Evolutionary conservation across 2,888 invertebrate species (phyloP), one percentile per base, ranked within the genome.

Genomic region (Arctia plantaginis): DNA sequence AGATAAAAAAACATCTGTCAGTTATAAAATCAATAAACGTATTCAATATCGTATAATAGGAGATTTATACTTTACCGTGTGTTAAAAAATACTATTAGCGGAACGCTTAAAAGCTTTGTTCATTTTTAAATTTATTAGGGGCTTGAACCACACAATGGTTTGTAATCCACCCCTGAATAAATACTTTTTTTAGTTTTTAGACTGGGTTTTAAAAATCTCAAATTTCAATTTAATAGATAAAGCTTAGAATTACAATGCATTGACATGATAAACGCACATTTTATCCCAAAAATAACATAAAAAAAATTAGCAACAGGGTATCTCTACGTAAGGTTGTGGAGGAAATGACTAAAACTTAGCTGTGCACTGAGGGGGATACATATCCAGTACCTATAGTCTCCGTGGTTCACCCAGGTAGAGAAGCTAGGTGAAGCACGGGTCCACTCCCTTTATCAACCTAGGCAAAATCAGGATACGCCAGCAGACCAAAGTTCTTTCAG

Each of bases 51-150:
- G 62, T 68, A 64, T 68, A 68, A 68, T 12, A 44, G 59, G 18
- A 59, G 70, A 72, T 41, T 67, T 33, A 67, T 72, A 66, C 65
- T 33, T 35, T 27, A 33, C 33, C 8, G 55, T 59, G 67, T 23
- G 33, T 68, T 68, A 20, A 51, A 66, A 71, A 39, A 55, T 65
- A 33, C 27, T 64, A 67, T 41, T 33, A 65, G 33, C 23, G 1
- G 47, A 23, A 68, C 27, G 15, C n/a, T 62, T 35, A 74, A 62
- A 35, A 41, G 18, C 55, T 41, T 73, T 71, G 35, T 69, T 23
- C 23, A 51, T 23, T 27, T 62, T 65, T 66, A 66, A 68, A 69
- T 4, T 74, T 51, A 71, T 69, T 10, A 75, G 77, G 73, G 66
- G 30, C 0, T 69, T 44, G 20, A 64, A 64, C 73, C 65, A 71